Percentiles rank a stretch among this genome's conserved stretches.
Conservation (phyloP, 2,113 vertebrate species). For the Trogon melanurus region DNA sequence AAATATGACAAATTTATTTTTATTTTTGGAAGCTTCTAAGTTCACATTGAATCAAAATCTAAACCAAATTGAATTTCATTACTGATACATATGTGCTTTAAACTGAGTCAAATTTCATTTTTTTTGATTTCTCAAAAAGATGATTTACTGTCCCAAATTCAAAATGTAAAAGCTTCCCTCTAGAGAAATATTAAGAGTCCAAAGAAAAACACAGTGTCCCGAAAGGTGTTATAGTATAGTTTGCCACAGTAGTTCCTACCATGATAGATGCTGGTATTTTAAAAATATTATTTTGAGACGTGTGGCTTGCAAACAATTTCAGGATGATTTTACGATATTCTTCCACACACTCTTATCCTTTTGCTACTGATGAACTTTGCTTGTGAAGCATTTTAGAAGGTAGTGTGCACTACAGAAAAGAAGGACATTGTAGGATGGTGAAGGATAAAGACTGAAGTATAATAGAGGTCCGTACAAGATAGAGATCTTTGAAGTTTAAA, state of each 20-base stretch:
- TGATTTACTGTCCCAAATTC: background rate
- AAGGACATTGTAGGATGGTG: background rate
- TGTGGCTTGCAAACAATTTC: background rate
- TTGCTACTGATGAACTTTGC: background rate
- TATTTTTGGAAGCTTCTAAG: background rate
- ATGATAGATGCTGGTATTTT: background rate
- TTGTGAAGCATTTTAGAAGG: background rate
- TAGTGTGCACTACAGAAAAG: background rate
- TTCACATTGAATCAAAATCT: background rate
- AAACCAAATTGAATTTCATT: background rate
- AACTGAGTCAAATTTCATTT: background rate
- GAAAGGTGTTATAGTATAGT: background rate
- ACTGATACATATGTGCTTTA: background rate
- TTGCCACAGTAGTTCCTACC: background rate
- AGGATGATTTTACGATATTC: background rate
- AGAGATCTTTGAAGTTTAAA: background rate
- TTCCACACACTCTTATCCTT: background rate
- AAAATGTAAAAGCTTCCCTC: background rate
- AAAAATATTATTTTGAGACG: background rate
- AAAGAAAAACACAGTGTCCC: background rate
- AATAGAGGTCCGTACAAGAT: background rate
- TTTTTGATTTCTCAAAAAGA: background rate
- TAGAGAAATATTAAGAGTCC: background rate
- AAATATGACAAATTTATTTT: background rate
- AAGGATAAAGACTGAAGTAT: background rate